phyloP scores from a whole-genome alignment of 2,797 vertebrate species.

The Galago senegalensis region DNA sequence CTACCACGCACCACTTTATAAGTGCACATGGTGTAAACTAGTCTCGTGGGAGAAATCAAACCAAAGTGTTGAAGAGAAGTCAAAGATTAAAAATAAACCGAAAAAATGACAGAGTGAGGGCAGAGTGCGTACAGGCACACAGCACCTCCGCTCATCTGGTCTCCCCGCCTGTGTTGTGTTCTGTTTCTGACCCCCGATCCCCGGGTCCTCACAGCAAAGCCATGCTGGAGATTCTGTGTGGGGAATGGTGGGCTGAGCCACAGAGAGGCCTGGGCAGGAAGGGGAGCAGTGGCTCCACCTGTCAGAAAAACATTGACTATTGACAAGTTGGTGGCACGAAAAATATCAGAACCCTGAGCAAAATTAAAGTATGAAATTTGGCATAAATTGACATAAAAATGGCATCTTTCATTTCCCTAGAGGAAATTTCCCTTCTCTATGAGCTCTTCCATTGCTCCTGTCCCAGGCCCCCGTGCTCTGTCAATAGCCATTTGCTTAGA shows the following conservation, averaged over 20 bases:
- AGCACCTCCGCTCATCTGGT: neutral
- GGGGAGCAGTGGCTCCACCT: neutral
- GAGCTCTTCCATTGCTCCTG: neutral
- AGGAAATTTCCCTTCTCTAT: neutral
- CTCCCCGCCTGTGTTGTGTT: slow-evolving; percentile 13
- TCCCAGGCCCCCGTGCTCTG: neutral
- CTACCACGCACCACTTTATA: neutral
- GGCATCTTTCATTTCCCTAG: neutral
- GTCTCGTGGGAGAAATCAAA: slow-evolving; percentile 37
- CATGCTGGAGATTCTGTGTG: neutral
- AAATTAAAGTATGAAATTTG: neutral
- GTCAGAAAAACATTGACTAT: neutral
- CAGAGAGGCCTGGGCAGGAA: neutral
- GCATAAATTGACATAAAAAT: too few species aligned
- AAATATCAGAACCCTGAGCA: neutral
- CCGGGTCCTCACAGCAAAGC: neutral
- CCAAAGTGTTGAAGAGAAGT: neutral
- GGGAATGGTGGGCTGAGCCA: neutral
- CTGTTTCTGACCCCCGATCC: neutral
- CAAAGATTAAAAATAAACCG: neutral
- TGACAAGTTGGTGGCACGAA: neutral
- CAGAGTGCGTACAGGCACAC: neutral
- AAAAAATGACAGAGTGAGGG: too few species aligned
- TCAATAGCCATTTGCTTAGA: neutral
- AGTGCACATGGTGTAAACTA: neutral